A percentile compares a stretch with the other conserved stretches of the same genome.
Evolutionary conservation across 2,888 invertebrate genomes (phyloP).

Genomic region (Lutraria lutraria): DNA sequence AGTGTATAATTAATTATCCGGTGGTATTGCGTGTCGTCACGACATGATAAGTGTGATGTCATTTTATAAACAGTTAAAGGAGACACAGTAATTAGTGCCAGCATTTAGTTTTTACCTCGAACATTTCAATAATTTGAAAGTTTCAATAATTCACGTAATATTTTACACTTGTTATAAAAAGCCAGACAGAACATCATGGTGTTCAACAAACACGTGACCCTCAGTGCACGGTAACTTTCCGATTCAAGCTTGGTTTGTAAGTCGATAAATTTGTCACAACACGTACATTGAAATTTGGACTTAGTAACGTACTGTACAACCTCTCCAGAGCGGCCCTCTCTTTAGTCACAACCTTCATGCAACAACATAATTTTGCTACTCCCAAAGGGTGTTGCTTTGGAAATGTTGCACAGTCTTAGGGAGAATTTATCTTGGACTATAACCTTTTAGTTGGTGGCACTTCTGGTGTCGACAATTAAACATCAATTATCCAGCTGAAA

Average conservation of each 20-base stretch:
- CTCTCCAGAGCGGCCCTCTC: too few relatives aligned
- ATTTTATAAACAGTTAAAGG: conserved; percentile 12
- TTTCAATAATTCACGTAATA: not conserved
- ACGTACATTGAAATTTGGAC: too few relatives aligned
- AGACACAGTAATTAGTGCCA: not conserved
- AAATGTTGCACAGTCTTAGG: too few relatives aligned
- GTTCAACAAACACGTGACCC: not conserved
- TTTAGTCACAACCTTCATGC: too few relatives aligned
- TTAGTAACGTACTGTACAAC: too few relatives aligned
- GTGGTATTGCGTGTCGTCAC: not conserved
- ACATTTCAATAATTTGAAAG: not conserved
- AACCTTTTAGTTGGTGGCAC: too few relatives aligned
- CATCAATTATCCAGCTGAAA: too few relatives aligned
- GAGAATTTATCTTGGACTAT: too few relatives aligned
- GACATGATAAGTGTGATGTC: conserved; percentile 16
- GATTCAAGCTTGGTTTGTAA: not conserved
- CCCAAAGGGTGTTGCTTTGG: too few relatives aligned
- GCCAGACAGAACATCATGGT: not conserved
- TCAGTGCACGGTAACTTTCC: not conserved
- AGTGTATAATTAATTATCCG: not conserved
- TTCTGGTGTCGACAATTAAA: too few relatives aligned
- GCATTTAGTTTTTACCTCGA: not conserved
- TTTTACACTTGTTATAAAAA: conserved; percentile 5
- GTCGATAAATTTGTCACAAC: not conserved
- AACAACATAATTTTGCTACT: too few relatives aligned